A percentile compares a stretch with the other conserved stretches of the same genome.
Evolutionary conservation across 2,797 vertebrate genomes (phyloP).

Genomic region (Aulostomus chinensis): DNA sequence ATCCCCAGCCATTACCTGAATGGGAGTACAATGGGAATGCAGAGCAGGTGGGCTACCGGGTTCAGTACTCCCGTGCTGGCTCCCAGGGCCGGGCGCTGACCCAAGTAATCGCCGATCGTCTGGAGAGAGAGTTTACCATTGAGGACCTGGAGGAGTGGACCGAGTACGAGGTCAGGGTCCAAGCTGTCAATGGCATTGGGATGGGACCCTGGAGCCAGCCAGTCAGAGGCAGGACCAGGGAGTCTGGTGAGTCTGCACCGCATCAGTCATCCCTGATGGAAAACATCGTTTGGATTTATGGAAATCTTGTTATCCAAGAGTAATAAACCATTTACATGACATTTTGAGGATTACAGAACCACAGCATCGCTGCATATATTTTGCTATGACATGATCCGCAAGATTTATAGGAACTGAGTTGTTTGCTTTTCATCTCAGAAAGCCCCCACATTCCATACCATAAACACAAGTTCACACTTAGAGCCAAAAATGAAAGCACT

Average conservation of each 20-base stretch:
- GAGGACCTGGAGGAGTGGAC: constrained; percentile 98
- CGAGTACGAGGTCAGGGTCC: constrained; percentile 91
- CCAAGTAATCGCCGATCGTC: constrained; percentile 88
- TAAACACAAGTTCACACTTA: too few relatives aligned
- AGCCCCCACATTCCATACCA: too few relatives aligned
- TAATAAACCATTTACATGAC: too few relatives aligned
- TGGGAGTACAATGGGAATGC: constrained; percentile 96
- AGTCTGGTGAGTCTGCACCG: constrained; percentile 96
- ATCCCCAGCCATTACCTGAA: constrained; percentile 90
- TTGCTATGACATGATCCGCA: too few relatives aligned
- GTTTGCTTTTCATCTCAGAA: too few relatives aligned
- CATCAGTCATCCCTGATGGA: too few relatives aligned
- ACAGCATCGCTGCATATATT: too few relatives aligned
- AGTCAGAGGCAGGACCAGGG: constrained; percentile 88
- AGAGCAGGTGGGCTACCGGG: constrained; percentile 91
- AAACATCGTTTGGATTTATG: too few relatives aligned
- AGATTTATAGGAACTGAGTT: too few relatives aligned
- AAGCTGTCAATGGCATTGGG: constrained; percentile 94
- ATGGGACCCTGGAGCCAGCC: constrained; percentile 90
- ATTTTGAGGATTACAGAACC: too few relatives aligned
- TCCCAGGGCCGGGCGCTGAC: constrained; percentile 81
- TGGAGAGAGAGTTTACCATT: constrained; percentile 92
- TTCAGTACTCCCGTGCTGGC: constrained; percentile 85
- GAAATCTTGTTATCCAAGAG: too few relatives aligned
- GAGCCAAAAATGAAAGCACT: too few relatives aligned